Conservation (phyloP, 2,113 vertebrate species). For the Pantherophis guttatus region DNA sequence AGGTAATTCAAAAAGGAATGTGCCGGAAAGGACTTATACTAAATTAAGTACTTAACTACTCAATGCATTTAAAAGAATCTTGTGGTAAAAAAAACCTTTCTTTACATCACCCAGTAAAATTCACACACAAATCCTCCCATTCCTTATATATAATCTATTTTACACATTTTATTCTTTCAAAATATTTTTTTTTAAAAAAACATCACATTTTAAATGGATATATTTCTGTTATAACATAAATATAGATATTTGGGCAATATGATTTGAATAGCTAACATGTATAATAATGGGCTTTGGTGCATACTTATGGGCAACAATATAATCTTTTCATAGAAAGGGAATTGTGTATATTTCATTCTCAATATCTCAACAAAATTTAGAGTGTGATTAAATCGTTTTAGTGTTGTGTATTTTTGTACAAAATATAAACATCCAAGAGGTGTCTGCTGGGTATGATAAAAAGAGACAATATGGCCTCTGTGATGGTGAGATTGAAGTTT, state of each 20-base stretch:
- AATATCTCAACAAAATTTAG: not conserved
- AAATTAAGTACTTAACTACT: constrained; percentile 64
- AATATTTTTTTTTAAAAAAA: constrained; percentile 61
- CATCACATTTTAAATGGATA: constrained; percentile 67
- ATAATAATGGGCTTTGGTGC: not conserved
- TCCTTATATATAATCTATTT: constrained; percentile 19
- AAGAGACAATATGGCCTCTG: not conserved
- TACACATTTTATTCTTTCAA: constrained; percentile 72
- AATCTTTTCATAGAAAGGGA: not conserved
- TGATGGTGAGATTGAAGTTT: not conserved
- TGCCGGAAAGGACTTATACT: constrained; percentile 60
- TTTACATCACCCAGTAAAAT: constrained; percentile 41
- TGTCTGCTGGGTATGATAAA: not conserved
- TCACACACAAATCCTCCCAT: not conserved
- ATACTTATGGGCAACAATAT: not conserved
- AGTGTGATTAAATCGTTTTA: not conserved
- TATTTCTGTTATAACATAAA: not conserved
- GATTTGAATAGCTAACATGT: not conserved
- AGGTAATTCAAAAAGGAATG: constrained; percentile 70
- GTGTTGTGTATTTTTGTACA: not conserved
- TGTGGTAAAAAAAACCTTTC: constrained; percentile 33
- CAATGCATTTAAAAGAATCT: constrained; percentile 56
- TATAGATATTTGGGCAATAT: not conserved
- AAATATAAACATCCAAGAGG: not conserved
- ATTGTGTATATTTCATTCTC: not conserved